Percentiles rank a stretch among this genome's conserved stretches.
phyloP scores from a whole-genome alignment of 2,888 invertebrate genomes.

The Colostygia pectinataria region DNA sequence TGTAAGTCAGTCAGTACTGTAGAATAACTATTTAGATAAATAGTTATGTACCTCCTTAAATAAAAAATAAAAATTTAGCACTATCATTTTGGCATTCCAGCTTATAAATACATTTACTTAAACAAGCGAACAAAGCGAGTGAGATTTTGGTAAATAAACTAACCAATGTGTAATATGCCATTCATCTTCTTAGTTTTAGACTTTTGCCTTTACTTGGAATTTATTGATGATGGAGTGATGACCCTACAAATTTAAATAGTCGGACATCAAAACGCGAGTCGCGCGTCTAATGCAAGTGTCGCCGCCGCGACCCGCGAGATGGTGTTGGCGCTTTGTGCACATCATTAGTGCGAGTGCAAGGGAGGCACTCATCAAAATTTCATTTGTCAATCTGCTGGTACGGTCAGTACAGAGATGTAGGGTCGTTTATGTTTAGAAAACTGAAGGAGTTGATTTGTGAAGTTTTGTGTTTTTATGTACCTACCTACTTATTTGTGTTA shows the following conservation, averaged over 20 bases:
- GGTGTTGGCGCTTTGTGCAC: conserved; percentile 45
- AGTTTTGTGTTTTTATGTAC: background rate
- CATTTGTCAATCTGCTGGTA: conserved; percentile 65
- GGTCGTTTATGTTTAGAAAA: conserved; percentile 13
- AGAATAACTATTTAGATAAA: no score
- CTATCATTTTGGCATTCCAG: no score
- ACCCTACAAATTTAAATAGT: conserved; percentile 22
- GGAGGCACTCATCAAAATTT: conserved; percentile 63
- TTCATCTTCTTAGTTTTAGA: no score
- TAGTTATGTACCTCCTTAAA: no score
- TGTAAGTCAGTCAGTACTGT: no score
- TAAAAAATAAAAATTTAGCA: no score
- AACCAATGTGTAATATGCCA: no score
- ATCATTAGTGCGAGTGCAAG: conserved; percentile 58
- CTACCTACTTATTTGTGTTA: no score
- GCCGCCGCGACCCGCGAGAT: conserved; percentile 36
- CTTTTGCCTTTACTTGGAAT: no score
- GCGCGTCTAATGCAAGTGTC: conserved; percentile 36
- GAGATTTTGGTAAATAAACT: no score
- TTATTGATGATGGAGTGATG: conserved; percentile 3
- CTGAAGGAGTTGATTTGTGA: background rate
- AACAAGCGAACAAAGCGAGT: no score
- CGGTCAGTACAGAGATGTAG: conserved; percentile 34
- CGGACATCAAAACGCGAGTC: conserved; percentile 21
- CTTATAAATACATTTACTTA: no score